Evolutionary conservation across 53 echinoderm and acorn worm species (phyloP).

Genomic region (Astropecten irregularis): DNA sequence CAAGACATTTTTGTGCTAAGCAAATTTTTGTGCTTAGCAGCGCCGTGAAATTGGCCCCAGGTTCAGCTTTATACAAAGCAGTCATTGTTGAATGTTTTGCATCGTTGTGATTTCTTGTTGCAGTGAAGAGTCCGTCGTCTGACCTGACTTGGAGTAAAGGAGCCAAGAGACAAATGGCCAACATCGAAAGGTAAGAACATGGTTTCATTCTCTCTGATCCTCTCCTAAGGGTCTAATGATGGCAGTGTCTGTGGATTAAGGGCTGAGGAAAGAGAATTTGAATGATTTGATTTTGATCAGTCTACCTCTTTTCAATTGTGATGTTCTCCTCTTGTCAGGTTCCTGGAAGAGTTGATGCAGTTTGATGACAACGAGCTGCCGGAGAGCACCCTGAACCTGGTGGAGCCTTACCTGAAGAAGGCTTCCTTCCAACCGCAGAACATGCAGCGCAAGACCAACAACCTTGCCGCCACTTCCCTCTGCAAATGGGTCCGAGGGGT

Average conservation of each 20-base stretch:
- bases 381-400: conserved; percentile 93
- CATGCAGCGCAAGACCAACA: conserved; percentile 90
- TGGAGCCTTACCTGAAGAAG: conserved; percentile 98
- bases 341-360: conserved; percentile 79
- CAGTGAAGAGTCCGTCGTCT: conserved; percentile 98
- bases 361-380: conserved; percentile 97
- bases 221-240: no score
- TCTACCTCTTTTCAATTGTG: no score
- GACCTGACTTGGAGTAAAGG: conserved; percentile 99
- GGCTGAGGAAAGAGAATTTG: no score
- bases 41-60: no score
- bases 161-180: conserved; percentile 97
- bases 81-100: no score
- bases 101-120: no score
- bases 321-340: conserved; percentile 48
- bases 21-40: no score
- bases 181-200: conserved; percentile 90
- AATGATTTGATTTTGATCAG: no score
- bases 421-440: conserved; percentile 94
- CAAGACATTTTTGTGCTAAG: no score
- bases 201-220: no score
- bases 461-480: conserved; percentile 85
- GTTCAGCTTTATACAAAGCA: no score
- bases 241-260: no score
- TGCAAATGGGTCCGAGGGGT: conserved; percentile 98